A percentile compares a stretch with the other conserved stretches of the same genome.
phyloP scores from a whole-genome alignment of 2,797 vertebrate species.

The Loris lydekkerianus region DNA sequence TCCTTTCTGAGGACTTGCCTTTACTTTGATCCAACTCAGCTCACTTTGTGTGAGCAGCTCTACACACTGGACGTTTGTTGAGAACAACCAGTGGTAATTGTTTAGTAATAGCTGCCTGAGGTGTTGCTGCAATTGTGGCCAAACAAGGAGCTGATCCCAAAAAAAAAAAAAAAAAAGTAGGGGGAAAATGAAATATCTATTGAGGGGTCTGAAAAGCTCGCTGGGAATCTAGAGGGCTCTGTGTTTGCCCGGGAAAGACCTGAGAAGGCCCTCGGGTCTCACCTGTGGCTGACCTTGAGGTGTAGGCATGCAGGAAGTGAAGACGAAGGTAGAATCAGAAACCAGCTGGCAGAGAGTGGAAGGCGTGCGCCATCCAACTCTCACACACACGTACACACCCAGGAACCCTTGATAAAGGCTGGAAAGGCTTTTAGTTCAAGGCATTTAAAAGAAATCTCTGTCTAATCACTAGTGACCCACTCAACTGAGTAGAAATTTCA shows the following conservation, averaged over 20 bases:
- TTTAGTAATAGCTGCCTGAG: not conserved
- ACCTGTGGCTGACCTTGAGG: not conserved
- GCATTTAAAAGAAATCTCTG: not conserved
- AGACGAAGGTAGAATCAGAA: not conserved
- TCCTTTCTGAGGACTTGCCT: not conserved
- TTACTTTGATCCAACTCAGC: not conserved
- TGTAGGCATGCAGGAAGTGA: not conserved
- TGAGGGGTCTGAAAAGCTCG: not conserved
- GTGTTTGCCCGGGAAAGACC: not conserved
- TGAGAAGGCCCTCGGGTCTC: not conserved
- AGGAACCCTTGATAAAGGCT: not conserved
- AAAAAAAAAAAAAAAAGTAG: not conserved
- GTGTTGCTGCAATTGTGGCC: not conserved
- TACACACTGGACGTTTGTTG: not conserved
- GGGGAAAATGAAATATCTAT: not conserved
- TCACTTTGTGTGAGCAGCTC: not conserved
- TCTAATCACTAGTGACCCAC: not conserved
- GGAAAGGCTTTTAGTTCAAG: not conserved
- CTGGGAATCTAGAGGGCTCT: slow-evolving; percentile 20
- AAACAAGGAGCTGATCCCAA: not conserved
- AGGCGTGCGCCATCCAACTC: not conserved
- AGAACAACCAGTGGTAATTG: not conserved
- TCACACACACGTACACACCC: not conserved
- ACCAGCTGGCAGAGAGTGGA: not conserved
- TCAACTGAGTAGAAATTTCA: not conserved